phyloP scores from a whole-genome alignment of 2,888 invertebrate genomes.

The Dasypogon diadema region DNA sequence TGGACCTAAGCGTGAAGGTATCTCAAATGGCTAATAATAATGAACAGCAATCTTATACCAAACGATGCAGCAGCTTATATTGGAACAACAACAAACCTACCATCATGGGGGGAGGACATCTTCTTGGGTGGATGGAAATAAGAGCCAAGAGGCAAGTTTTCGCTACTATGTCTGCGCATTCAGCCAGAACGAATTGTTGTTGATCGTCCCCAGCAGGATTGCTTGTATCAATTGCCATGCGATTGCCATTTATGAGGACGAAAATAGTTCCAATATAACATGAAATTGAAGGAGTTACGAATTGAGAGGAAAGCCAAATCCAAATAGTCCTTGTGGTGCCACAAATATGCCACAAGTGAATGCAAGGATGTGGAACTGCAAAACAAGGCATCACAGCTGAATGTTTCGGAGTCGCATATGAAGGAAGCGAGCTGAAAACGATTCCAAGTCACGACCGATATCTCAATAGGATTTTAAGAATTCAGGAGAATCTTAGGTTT shows the following conservation, averaged over 20 bases:
- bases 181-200: not conserved
- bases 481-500: too few relatives aligned
- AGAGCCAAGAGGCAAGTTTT: not conserved
- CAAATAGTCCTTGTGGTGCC: too few relatives aligned
- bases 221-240: conserved; percentile 2
- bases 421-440: too few relatives aligned
- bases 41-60: conserved; percentile 18
- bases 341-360: too few relatives aligned
- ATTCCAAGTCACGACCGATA: too few relatives aligned
- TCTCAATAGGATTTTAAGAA: too few relatives aligned
- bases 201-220: not conserved
- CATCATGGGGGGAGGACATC: not conserved
- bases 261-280: too few relatives aligned
- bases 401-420: too few relatives aligned
- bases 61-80: not conserved
- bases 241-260: not conserved
- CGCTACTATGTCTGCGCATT: not conserved
- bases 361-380: too few relatives aligned
- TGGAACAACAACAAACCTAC: not conserved
- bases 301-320: too few relatives aligned
- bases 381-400: too few relatives aligned
- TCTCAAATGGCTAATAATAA: conserved; percentile 40
- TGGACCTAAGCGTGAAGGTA: not conserved
- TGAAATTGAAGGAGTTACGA: too few relatives aligned
- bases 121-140: not conserved